phyloP scores from a whole-genome alignment of 23 tunicate genomes.

The Ciona savignyi region DNA sequence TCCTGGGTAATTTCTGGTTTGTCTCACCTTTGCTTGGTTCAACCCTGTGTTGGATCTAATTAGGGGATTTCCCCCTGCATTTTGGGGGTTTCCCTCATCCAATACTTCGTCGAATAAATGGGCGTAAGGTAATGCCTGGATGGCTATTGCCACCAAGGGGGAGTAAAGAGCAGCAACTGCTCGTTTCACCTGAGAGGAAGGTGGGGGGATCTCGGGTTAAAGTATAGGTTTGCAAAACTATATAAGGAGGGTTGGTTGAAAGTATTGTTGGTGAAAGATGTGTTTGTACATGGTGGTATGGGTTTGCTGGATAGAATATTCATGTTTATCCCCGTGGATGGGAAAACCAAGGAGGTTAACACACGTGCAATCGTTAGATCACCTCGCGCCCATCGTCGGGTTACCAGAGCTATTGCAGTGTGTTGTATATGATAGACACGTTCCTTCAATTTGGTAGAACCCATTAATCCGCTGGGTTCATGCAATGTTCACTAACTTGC shows the following conservation, averaged over 20 bases:
- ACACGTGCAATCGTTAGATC: too few relatives aligned
- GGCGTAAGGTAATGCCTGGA: conserved; percentile 56
- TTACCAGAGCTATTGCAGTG: too few relatives aligned
- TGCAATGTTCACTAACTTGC: too few relatives aligned
- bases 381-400: too few relatives aligned
- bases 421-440: too few relatives aligned
- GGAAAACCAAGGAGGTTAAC: too few relatives aligned
- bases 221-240: neutral
- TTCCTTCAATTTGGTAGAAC: too few relatives aligned
- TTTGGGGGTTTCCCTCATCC: neutral
- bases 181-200: conserved; percentile 44
- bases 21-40: neutral
- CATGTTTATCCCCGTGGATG: too few relatives aligned
- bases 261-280: neutral
- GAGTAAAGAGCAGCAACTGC: conserved; percentile 54
- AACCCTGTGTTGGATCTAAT: conserved; percentile 4
- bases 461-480: too few relatives aligned
- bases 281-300: neutral
- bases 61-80: neutral
- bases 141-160: conserved; percentile 62
- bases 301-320: too few relatives aligned
- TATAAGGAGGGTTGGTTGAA: neutral
- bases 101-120: conserved; percentile 23
- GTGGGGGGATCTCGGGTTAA: neutral
- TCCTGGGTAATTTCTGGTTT: too few relatives aligned